Evolutionary conservation across 64 coral and sea anemone genomes (phyloP), one percentile per base, ranked within the genome.

Genomic region (Hydrozoanthus tunicans): DNA sequence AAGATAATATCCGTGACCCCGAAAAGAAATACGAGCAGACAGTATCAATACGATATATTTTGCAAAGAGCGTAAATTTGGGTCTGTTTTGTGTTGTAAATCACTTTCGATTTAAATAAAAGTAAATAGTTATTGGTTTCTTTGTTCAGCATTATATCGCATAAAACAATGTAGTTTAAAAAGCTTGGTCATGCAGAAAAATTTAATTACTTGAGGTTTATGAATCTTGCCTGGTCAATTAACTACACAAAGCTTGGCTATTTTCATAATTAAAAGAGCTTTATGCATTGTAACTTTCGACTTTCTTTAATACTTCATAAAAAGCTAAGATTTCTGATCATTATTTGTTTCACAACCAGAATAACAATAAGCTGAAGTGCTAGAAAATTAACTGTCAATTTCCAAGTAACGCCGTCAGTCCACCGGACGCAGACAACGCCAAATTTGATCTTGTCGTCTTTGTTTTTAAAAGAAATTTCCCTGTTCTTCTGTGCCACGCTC

Each of bases 161-260:
- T 52, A 25, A 59, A 32, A 88, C 84, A 75, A 88, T 61, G 24
- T 25, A 56, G 32, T 72, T 73, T 23, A 59, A 17, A 53, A 24
- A 23, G 53, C 17, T 26, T 70, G 23, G 6, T 74, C 70, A 72
- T 59, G 54, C 84, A 59, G 69, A 88, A 74, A 74, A 62, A 59
- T 60, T 57, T 88, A 73, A 88, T 88, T 74, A 60, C 23, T 5
- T 57, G 9, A 51, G 51, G 69, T 73, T 74, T 60, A 75, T 43
- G 23, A 59, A 51, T 58, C 25, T 6, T 88, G 11, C 9, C 59
- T 17, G 9, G 58, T 26, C 56, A 88, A 88, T 88, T 88, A 88
- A 51, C 68, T 74, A 88, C 55, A 75, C 84, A 88, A 75, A 73
- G 61, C 84, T 52, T 3, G 58, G 51, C 7, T 73, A 75, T 73